A percentile compares a stretch with the other conserved stretches of the same genome.
These are phyloP conservation scores for Lepetodrilus schrolli DNA, from an alignment of 2,888 invertebrate species.

Conservation along the genomic window DNA sequence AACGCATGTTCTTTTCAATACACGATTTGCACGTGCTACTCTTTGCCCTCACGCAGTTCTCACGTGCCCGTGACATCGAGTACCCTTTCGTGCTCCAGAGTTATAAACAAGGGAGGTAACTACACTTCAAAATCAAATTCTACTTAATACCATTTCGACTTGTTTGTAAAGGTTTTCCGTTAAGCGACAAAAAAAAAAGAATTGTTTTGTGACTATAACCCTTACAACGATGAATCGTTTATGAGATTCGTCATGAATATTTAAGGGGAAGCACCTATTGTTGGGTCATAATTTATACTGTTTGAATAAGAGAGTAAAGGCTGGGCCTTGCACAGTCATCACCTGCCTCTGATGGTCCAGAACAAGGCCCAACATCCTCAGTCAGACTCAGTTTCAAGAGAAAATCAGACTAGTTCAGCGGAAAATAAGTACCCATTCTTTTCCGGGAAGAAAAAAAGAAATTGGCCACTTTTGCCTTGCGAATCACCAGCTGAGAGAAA, in stretches of 20 bases:
- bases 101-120: background rate
- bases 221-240: background rate
- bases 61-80: constrained; percentile 13
- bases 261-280: background rate
- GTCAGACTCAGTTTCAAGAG: background rate
- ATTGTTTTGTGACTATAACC: background rate
- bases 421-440: background rate
- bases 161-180: background rate
- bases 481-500: background rate
- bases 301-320: background rate
- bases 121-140: background rate
- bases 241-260: constrained; percentile 14
- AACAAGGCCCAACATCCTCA: background rate
- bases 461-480: background rate
- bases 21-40: constrained; percentile 7
- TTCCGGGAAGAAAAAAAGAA: background rate
- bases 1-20: constrained; percentile 6
- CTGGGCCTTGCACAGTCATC: background rate
- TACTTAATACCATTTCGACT: background rate
- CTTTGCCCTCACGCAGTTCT: background rate
- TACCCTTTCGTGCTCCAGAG: background rate
- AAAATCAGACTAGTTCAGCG: background rate
- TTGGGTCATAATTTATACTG: background rate
- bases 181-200: background rate
- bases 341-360: background rate